These are phyloP conservation scores for Anser cygnoides DNA, from an alignment of 2,113 vertebrate species.

Conservation along the genomic window DNA sequence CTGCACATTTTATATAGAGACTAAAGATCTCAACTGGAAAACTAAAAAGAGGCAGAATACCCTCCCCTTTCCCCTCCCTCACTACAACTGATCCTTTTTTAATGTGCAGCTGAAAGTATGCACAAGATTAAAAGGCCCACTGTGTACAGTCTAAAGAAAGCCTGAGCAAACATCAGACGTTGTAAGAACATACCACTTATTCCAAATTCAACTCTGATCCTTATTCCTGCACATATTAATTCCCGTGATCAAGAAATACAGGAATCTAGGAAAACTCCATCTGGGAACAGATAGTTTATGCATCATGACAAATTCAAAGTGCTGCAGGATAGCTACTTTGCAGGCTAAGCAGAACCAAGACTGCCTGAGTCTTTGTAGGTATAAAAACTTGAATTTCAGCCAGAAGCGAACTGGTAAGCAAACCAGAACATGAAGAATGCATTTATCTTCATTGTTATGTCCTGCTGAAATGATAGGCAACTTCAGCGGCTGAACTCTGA, in stretches of 20 bases:
- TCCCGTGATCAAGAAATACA: neutral
- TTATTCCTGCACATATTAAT: neutral
- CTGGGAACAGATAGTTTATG: neutral
- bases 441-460: neutral
- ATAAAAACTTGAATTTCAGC: neutral
- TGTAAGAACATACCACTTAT: neutral
- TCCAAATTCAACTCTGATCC: neutral
- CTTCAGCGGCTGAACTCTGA: neutral
- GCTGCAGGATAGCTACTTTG: neutral
- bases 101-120: neutral
- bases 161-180: neutral
- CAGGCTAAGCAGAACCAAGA: neutral
- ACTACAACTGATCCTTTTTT: neutral
- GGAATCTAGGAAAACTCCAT: neutral
- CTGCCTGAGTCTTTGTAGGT: neutral
- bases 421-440: neutral
- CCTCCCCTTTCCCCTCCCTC: neutral
- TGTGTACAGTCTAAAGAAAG: neutral
- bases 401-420: neutral
- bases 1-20: neutral
- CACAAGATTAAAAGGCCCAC: neutral
- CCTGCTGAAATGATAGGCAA: neutral
- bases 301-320: neutral
- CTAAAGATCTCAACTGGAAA: neutral
- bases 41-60: neutral